Base-by-base conservation (phyloP, 2,797 vertebrate species). In the Thripadectes ignobilis region DNA sequence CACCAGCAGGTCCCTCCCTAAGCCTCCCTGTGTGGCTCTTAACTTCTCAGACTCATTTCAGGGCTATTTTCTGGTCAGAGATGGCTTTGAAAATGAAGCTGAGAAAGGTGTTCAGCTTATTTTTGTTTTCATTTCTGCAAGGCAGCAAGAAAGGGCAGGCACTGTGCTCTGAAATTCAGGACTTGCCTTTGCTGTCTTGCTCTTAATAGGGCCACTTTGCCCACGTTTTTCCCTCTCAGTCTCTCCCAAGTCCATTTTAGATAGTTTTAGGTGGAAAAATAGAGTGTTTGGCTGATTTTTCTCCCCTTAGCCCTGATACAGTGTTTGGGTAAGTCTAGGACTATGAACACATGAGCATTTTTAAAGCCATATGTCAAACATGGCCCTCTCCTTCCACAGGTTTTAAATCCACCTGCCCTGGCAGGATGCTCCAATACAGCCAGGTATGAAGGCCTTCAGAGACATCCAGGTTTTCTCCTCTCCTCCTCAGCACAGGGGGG, bases 1-100 rank as follows among this genome's bases (percentile, higher is more conserved):
- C 79, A 55, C 74, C 46, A 54, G 48, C 66, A 84, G n/a, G 48
- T 69, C 87, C 93, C 72, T 91, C 57, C 23, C 62, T 78, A 76
- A 92, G 58, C 73, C 91, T 87, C 84, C 84, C 66, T 22, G 8
- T 7, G 71, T 1, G 4, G 58, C 85, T 85, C 62, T 92, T 79
- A 74, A 94, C 81, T 95, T 85, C 81, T 89, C 77, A 80, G 55
- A 23, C 88, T 95, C 88, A 88, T 96, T 96, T 96, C 46, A 94
- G 63, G 81, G 75, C 67, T 92, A 80, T 86, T 93, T 96, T 63
- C 62, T 65, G 51, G 71, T 55, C 57, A 66, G 61, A 57, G 63
- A 71, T 68, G 51, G 77, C 78, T 94, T 91, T 36, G 52, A 94
- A 96, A 92, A 85, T 54, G 93, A 95, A 81, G 48, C 80, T 72